Base-by-base conservation (phyloP, 2,888 invertebrate genomes). In the Phaedon cochleariae region DNA sequence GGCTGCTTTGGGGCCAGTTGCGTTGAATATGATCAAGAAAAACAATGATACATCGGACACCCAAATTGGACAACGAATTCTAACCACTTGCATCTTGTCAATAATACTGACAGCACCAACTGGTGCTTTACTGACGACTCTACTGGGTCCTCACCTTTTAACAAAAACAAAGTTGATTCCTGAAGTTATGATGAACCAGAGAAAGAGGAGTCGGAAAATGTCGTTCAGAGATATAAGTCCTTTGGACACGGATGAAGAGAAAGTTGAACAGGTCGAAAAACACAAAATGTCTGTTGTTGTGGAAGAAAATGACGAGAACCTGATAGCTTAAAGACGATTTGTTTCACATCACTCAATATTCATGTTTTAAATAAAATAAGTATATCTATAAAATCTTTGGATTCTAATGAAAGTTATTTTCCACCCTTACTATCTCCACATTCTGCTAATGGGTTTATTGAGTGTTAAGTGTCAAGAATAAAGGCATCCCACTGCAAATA, bases 31-130 rank as follows among this genome's bases (percentile, higher is more conserved):
- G 67, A 87, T 93, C 0, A 83, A 85, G 51, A 78, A 76, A 52
- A 83, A 85, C 45, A 78, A 76, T 52, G 80, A 85, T 60, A 75
- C 83, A 0, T 81, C 76, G 1, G 86, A 87, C 0, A 80, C 86
- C 48, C 82, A 83, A 9, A 90, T 90, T 79, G 94, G 92, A 0
- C 87, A 90, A 64, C 89, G 86, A 54, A 88, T 95, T 20, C 85
- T 95, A 77, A 93, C 91, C 62, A 84, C 93, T 62, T 91, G 93
- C 79, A 90, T 95, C 21, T 84, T 96, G 68, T 94, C 94, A 18
- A 94, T 94, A 69, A 87, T 96, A 22, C 83, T 96, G 65, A 94
- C 95, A 0, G 95, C 94, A 0, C 94, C 96, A 0, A 85, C 92
- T 0, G 94, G 94, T 0, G 94, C 94, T 15, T 91, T 95, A 67